These are phyloP conservation scores for Zaprionus inermis DNA, from an alignment of 1,140 invertebrate species.

Conservation along the genomic window DNA sequence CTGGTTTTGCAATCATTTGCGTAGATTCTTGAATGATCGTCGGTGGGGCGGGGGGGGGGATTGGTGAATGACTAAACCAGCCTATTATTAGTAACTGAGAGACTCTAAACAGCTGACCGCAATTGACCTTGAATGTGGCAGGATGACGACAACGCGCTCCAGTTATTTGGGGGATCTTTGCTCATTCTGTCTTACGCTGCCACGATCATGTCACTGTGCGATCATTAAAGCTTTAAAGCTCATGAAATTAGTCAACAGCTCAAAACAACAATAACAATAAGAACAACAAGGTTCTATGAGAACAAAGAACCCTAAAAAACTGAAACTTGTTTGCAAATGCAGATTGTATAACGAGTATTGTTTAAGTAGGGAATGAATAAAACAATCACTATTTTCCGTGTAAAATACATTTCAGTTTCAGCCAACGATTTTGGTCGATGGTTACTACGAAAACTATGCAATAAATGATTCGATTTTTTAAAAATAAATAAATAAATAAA, in stretches of 20 bases:
- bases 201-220: neutral
- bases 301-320: neutral
- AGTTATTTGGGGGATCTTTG: constrained; percentile 16
- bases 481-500: too few relatives aligned
- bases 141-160: constrained; percentile 25
- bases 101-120: constrained; percentile 11
- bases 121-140: constrained; percentile 1
- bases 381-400: too few relatives aligned
- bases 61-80: constrained; percentile 7
- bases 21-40: constrained; percentile 1
- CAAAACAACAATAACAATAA: neutral
- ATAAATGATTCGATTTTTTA: too few relatives aligned
- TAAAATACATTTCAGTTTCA: too few relatives aligned
- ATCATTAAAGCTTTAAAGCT: neutral
- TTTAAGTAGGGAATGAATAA: neutral
- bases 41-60: neutral
- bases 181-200: neutral
- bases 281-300: too few relatives aligned
- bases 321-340: neutral
- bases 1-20: constrained; percentile 23
- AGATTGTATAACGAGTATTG: neutral
- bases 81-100: constrained; percentile 1
- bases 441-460: too few relatives aligned
- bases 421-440: too few relatives aligned
- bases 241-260: neutral